phyloP scores from a whole-genome alignment of 2,113 vertebrate species.

The Anhinga anhinga region DNA sequence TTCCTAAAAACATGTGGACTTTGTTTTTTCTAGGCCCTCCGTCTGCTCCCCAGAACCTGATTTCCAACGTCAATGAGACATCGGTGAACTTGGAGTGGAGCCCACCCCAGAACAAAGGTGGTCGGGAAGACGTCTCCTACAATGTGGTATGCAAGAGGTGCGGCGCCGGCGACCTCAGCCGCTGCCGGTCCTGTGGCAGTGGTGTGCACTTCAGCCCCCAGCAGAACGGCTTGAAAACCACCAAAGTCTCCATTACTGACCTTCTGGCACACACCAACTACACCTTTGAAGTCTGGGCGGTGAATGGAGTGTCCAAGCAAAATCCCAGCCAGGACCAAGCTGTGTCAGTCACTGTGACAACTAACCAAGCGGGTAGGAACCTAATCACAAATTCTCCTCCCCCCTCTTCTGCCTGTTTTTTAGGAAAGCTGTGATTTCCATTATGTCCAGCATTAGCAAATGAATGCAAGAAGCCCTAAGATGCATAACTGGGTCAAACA shows the following conservation, averaged over 20 bases:
- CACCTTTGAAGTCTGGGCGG: conserved; percentile 95
- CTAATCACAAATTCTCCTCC: neutral
- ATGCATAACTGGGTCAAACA: neutral
- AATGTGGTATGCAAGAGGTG: conserved; percentile 94
- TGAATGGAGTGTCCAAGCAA: conserved; percentile 93
- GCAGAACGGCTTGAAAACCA: conserved; percentile 87
- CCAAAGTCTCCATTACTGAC: conserved; percentile 92
- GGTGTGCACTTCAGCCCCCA: conserved; percentile 93
- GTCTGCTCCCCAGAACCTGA: conserved; percentile 90
- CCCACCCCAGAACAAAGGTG: conserved; percentile 86
- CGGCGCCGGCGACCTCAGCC: conserved; percentile 75
- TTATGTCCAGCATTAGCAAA: neutral
- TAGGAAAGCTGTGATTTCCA: neutral
- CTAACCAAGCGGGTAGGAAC: conserved; percentile 95
- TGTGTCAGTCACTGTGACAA: conserved; percentile 93
- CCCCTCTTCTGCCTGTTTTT: neutral
- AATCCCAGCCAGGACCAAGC: conserved; percentile 91
- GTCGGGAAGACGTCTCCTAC: conserved; percentile 92
- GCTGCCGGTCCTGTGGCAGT: conserved; percentile 89
- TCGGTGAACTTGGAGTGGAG: conserved; percentile 98
- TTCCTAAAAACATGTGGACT: neutral
- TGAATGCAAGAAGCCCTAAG: neutral
- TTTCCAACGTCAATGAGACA: conserved; percentile 98
- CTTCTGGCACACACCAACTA: conserved; percentile 98
- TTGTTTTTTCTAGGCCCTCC: conserved; percentile 83